These are phyloP conservation scores for Megaptera novaeangliae DNA, from an alignment of 2,113 vertebrate genomes.

Conservation along the genomic window DNA sequence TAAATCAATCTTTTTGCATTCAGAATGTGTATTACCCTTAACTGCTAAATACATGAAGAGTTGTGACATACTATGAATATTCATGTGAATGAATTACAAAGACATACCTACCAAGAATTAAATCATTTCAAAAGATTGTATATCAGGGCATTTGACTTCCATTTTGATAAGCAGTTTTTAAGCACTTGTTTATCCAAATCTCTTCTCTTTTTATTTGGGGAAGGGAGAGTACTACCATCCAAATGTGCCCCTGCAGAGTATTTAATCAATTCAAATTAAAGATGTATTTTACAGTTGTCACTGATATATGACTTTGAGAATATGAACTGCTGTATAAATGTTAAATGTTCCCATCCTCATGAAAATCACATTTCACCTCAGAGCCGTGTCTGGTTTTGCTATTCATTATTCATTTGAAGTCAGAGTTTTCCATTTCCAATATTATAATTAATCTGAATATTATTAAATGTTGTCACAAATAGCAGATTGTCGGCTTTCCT, in stretches of 20 bases:
- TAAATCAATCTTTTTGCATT: not conserved
- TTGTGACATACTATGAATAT: not conserved
- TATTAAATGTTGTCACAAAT: conserved; percentile 49
- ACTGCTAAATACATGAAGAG: not conserved
- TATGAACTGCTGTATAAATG: conserved; percentile 53
- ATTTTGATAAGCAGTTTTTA: not conserved
- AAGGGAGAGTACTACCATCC: not conserved
- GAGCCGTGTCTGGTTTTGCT: conserved; percentile 36
- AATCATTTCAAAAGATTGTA: not conserved
- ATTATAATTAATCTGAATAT: conserved; percentile 57
- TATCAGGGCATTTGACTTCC: not conserved
- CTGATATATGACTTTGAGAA: conserved; percentile 55
- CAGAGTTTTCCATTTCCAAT: conserved; percentile 51
- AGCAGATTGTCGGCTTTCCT: conserved; percentile 12
- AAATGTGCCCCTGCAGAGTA: not conserved
- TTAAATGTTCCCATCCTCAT: conserved; percentile 63
- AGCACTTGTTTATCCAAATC: not conserved
- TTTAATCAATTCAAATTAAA: conserved; percentile 61
- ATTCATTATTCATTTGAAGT: conserved; percentile 66
- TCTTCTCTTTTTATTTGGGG: not conserved
- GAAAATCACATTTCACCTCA: conserved; percentile 65
- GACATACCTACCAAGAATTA: conserved; percentile 6
- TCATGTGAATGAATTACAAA: conserved; percentile 30
- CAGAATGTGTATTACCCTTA: conserved; percentile 6
- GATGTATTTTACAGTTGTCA: conserved; percentile 52